These are phyloP conservation scores for Amblyjoppa proteus DNA, from an alignment of 2,888 invertebrate genomes.

Conservation along the genomic window DNA sequence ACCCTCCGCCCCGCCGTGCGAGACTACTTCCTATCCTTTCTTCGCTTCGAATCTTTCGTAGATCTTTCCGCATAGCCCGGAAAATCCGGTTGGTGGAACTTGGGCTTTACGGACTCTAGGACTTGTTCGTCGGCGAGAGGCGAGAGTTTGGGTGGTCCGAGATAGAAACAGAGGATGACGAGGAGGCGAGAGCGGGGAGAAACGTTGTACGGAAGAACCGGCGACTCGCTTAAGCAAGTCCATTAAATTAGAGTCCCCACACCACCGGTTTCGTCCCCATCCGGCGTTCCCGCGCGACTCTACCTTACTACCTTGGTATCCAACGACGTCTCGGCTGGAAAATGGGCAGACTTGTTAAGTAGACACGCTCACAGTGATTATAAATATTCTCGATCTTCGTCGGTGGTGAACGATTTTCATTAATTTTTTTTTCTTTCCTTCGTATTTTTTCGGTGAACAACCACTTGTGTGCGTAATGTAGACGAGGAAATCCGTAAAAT, in stretches of 20 bases:
- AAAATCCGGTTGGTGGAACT: constrained; percentile 52
- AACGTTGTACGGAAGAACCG: constrained; percentile 39
- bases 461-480: neutral
- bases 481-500: neutral
- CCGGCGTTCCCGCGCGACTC: neutral
- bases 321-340: constrained; percentile 4
- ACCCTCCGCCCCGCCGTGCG: neutral
- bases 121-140: constrained; percentile 9
- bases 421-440: neutral
- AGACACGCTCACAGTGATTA: neutral
- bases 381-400: neutral
- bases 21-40: constrained; percentile 5
- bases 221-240: constrained; percentile 51
- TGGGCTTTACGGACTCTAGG: constrained; percentile 31
- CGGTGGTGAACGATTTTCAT: neutral
- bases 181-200: constrained; percentile 9
- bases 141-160: neutral
- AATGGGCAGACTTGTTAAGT: constrained; percentile 28
- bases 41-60: constrained; percentile 34
- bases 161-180: constrained; percentile 34
- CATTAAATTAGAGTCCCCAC: constrained; percentile 46
- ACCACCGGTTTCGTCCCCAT: constrained; percentile 28
- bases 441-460: neutral
- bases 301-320: neutral
- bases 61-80: constrained; percentile 14